Evolutionary conservation across 1,140 invertebrate species (phyloP).

Genomic region (Dendrolimus punctatus): DNA sequence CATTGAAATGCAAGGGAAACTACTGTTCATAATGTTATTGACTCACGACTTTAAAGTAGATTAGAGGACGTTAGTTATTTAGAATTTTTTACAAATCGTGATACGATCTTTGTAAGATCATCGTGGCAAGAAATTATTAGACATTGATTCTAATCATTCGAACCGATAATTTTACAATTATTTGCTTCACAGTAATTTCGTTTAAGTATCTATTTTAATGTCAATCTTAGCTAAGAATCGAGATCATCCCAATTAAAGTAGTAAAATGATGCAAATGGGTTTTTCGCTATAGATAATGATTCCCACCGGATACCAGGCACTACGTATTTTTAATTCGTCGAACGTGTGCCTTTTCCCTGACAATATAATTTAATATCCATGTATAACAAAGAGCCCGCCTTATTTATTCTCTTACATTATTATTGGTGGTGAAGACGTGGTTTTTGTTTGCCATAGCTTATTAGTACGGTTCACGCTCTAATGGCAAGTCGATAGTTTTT

Average conservation of each 20-base stretch:
- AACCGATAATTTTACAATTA: background rate
- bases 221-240: slow-evolving; percentile 6
- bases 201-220: slow-evolving; percentile 20
- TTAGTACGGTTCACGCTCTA: slow-evolving; percentile 34
- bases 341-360: slow-evolving; percentile 17
- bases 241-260: background rate
- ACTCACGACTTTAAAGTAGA: no score
- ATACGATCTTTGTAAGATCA: no score
- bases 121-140: no score
- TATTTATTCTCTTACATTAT: slow-evolving; percentile 54
- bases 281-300: slow-evolving; percentile 1
- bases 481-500: slow-evolving; percentile 32
- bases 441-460: slow-evolving; percentile 45
- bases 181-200: slow-evolving; percentile 10
- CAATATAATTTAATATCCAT: slow-evolving; percentile 45
- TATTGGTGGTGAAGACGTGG: slow-evolving; percentile 47
- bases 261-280: background rate
- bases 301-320: slow-evolving; percentile 28
- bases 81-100: no score
- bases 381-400: slow-evolving; percentile 31
- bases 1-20: no score
- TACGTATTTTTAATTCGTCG: slow-evolving; percentile 21
- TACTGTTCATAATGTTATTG: no score
- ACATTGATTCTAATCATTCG: no score
- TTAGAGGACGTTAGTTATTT: no score